Evolutionary conservation across 2,888 invertebrate species (phyloP), one percentile per base, ranked within the genome.

Genomic region (Scaptomyza flava): DNA sequence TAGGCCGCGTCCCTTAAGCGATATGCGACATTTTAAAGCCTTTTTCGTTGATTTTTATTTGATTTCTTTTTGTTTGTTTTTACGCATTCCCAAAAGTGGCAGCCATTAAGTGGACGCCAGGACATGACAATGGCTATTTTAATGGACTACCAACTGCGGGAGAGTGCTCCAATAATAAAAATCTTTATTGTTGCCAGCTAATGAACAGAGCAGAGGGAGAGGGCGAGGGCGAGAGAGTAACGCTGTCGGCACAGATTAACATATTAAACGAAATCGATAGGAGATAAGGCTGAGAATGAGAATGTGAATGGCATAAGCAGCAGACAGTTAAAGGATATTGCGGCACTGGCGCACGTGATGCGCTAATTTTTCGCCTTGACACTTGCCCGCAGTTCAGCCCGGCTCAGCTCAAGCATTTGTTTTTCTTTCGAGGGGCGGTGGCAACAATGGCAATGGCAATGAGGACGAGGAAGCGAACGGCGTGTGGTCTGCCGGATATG

Each of bases 401-500:
- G 77, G 80, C 79, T 41, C 20, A 7, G 34, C 43, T 23, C 60
- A 17, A 17, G 17, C 12, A 45, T 31, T 34, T 14, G 7, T 38
- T 14, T 38, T 14, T 4, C 11, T 11, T 0, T 33, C 11, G 42
- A 3, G 23, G 23, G 52, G 61, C 62, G 58, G 62, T 59, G 73
- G 60, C 38, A 43, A 47, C 36, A 51, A 41, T 46, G 23, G 34
- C 30, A 41, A 20, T n/a, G 48, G 3, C 6, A 3, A 12, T 6
- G 50, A 6, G 17, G 27, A 31, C 1, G 30, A 46, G 42, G 45
- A 20, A n/a, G 62, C 27, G 33, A 17, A 50, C 61, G 68, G 66
- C 89, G 89, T 85, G 85, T 85, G 85, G 85, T 85, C 85, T 72
- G 85, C 89, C 85, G 85, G 85, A 85, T 87, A 85, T 89, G 85